Conservation (phyloP, 2,888 invertebrate genomes). For the Apodemia hepburni region DNA sequence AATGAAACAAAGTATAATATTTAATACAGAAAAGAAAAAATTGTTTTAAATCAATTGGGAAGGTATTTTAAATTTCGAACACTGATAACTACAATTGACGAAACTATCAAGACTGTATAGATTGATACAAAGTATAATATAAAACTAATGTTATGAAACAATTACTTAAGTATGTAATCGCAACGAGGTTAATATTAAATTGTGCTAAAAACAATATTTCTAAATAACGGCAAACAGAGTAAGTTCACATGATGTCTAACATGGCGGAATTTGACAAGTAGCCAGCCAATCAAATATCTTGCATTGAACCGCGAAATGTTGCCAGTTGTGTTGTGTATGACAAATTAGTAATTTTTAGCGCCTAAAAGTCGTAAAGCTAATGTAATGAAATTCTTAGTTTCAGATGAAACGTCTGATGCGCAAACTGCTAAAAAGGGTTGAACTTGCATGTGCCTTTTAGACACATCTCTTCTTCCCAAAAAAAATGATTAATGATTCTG, state of each 20-base stretch:
- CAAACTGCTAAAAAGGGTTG: not conserved
- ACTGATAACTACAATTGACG: not conserved
- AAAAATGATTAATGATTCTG: no score
- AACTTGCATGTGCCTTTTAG: no score
- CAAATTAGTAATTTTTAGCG: not conserved
- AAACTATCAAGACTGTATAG: not conserved
- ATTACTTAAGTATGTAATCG: constrained; percentile 14
- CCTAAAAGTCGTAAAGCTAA: no score
- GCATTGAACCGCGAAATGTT: not conserved
- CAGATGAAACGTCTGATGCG: not conserved
- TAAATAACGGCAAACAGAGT: constrained; percentile 56
- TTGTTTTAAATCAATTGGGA: not conserved
- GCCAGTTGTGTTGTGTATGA: not conserved
- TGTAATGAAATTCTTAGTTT: no score
- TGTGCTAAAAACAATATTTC: constrained; percentile 52
- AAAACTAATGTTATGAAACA: constrained; percentile 12
- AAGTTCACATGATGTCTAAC: constrained; percentile 46
- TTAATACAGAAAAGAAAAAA: no score
- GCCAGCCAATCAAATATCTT: constrained; percentile 5
- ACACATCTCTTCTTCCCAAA: no score
- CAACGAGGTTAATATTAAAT: constrained; percentile 25
- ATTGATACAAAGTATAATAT: not conserved
- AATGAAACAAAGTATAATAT: no score
- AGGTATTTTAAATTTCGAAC: not conserved
- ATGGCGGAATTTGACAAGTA: not conserved